Evolutionary conservation across 1,140 invertebrate genomes (phyloP).

Genomic region (Proales similis): DNA sequence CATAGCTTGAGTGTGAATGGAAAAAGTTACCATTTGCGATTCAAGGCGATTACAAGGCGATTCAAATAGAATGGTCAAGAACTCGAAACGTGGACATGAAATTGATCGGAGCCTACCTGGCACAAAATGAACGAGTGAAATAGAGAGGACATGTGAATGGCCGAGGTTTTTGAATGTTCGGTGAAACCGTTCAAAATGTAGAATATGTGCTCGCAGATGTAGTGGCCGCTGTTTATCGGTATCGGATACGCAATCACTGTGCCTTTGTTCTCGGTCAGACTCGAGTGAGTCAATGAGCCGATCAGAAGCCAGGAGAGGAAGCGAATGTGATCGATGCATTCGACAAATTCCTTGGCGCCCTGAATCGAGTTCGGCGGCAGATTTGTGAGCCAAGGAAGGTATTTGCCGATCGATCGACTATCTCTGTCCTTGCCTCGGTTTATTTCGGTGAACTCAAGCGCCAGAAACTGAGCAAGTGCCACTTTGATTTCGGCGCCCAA

Average conservation of each 20-base stretch:
- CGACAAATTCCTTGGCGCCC: slow-evolving; percentile 84
- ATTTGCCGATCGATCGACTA: slow-evolving; percentile 62
- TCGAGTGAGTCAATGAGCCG: slow-evolving; percentile 79
- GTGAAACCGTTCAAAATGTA: slow-evolving; percentile 85
- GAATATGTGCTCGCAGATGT: slow-evolving; percentile 93
- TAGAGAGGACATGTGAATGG: slow-evolving; percentile 79
- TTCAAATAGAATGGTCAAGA: not conserved
- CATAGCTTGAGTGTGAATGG: slow-evolving; percentile 64
- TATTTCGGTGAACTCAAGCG: slow-evolving; percentile 74
- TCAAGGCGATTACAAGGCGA: too few species aligned
- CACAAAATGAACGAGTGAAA: slow-evolving; percentile 65
- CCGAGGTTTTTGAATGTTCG: slow-evolving; percentile 74
- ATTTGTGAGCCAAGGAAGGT: slow-evolving; percentile 85
- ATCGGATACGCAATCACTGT: slow-evolving; percentile 69
- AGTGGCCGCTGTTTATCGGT: slow-evolving; percentile 85
- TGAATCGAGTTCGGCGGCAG: slow-evolving; percentile 74
- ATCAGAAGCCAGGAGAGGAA: slow-evolving; percentile 88
- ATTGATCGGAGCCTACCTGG: slow-evolving; percentile 51
- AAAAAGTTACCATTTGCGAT: too few species aligned
- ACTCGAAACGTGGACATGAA: not conserved
- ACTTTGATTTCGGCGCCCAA: slow-evolving; percentile 88
- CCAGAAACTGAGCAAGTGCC: slow-evolving; percentile 84
- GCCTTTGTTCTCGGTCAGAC: slow-evolving; percentile 54
- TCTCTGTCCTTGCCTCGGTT: slow-evolving; percentile 35
- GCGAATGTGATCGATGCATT: slow-evolving; percentile 87